Percentiles rank a stretch among this genome's conserved stretches.
phyloP scores from a whole-genome alignment of 2,888 invertebrate genomes.

The Andricus curvator region DNA sequence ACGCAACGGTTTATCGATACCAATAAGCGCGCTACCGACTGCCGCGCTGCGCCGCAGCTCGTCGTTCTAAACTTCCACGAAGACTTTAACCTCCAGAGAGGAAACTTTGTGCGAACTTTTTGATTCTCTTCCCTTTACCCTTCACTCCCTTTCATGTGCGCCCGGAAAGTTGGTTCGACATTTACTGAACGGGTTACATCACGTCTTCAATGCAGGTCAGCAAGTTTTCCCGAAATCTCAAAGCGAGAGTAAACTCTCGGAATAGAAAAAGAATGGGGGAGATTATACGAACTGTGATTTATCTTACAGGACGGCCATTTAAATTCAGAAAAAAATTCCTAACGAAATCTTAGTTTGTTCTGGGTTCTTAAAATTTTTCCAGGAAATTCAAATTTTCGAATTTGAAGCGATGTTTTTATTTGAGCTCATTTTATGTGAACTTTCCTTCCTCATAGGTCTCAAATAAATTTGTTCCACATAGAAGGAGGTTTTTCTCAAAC shows the following conservation, averaged over 20 bases:
- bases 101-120: constrained; percentile 28
- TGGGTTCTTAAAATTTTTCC: too few species aligned
- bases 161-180: constrained; percentile 39
- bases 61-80: constrained; percentile 55
- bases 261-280: neutral
- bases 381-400: too few species aligned
- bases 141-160: constrained; percentile 20
- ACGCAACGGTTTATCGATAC: constrained; percentile 68
- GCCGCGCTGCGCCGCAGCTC: constrained; percentile 39
- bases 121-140: constrained; percentile 35
- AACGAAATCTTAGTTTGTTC: too few species aligned
- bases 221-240: constrained; percentile 6
- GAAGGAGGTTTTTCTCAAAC: too few species aligned
- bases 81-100: constrained; percentile 32
- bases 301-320: neutral
- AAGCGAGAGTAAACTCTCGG: constrained; percentile 7
- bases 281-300: neutral
- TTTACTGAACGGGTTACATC: constrained; percentile 46
- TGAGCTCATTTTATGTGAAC: too few species aligned
- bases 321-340: neutral
- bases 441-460: too few species aligned
- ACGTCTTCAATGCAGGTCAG: constrained; percentile 9
- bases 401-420: too few species aligned
- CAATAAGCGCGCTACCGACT: constrained; percentile 65
- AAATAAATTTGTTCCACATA: too few species aligned